Evolutionary conservation across 2,113 vertebrate genomes (phyloP), one percentile per base, ranked within the genome.

Genomic region (Callaeas wilsoni): DNA sequence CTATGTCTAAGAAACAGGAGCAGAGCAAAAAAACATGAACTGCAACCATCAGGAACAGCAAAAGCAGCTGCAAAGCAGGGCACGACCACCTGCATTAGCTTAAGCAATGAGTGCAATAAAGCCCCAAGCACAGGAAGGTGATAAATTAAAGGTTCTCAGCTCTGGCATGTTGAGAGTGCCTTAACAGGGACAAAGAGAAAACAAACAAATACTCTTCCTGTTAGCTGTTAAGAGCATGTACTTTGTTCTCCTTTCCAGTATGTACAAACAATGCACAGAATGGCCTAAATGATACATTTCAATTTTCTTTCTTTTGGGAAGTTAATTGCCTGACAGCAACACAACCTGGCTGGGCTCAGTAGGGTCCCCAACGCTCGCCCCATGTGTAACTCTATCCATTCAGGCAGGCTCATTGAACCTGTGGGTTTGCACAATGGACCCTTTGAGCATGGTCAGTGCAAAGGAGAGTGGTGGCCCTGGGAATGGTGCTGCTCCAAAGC

Each of bases 121-220:
- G 78, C 71, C 68, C 71, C 41, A 73, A 86, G 78, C 74, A 79
- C 68, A 90, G 30, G 67, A 92, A 92, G 55, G 91, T 93, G 89
- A 97, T 96, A 96, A 97, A 96, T 97, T 97, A 93, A 96, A 95
- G 68, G 56, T 96, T 95, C 84, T 93, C 65, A 84, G 81, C 60
- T 82, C 75, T 91, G 90, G 90, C 70, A 93, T 49, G 53, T 84
- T 93, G 89, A 94, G 60, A 93, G 78, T 75, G 85, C 87, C 94
- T 96, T 93, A 91, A 94, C 20, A 94, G 46, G 75, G 42, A 91
- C 89, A 95, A 90, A 84, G 63, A 67, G 57, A 89, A 95, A 94
- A 94, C 65, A 97, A 94, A 93, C 69, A 94, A 84, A 96, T 19
- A 73, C 13, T 86, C 39, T 93, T 82, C 60, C 75, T 52, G 12